Conservation (phyloP, 1,140 invertebrate species). For the Habropoda laboriosa region DNA sequence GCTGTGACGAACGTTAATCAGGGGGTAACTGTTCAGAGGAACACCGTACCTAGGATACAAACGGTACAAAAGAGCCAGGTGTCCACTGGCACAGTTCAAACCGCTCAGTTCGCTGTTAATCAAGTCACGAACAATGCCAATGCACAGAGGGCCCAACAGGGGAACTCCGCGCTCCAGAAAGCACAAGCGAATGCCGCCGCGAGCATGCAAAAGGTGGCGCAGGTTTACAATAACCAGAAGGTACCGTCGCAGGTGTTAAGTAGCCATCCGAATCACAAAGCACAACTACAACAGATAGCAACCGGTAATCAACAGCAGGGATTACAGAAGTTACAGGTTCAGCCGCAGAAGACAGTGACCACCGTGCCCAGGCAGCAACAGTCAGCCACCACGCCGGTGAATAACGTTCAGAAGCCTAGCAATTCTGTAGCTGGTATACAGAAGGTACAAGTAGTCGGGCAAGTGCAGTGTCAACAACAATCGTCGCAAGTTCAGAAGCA, state of each 20-base stretch:
- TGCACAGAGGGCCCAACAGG: conserved; percentile 68
- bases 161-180: conserved; percentile 60
- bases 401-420: conserved; percentile 70
- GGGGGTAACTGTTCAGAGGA: conserved; percentile 54
- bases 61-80: conserved; percentile 49
- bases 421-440: conserved; percentile 75
- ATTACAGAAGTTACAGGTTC: conserved; percentile 64
- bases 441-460: conserved; percentile 68
- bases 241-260: conserved; percentile 36
- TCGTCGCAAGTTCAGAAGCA: conserved; percentile 52
- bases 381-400: conserved; percentile 31
- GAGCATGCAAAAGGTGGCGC: conserved; percentile 57
- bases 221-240: conserved; percentile 70
- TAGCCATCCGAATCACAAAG: conserved; percentile 69
- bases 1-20: conserved; percentile 57
- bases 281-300: conserved; percentile 57
- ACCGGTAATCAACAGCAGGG: conserved; percentile 46
- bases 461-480: conserved; percentile 42
- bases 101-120: conserved; percentile 66
- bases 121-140: conserved; percentile 69
- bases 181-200: conserved; percentile 43
- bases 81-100: conserved; percentile 45
- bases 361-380: conserved; percentile 60
- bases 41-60: conserved; percentile 63
- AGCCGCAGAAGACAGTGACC: conserved; percentile 58